Base-by-base conservation (phyloP, 2,888 invertebrate species). In the Rhabditoides inermis region DNA sequence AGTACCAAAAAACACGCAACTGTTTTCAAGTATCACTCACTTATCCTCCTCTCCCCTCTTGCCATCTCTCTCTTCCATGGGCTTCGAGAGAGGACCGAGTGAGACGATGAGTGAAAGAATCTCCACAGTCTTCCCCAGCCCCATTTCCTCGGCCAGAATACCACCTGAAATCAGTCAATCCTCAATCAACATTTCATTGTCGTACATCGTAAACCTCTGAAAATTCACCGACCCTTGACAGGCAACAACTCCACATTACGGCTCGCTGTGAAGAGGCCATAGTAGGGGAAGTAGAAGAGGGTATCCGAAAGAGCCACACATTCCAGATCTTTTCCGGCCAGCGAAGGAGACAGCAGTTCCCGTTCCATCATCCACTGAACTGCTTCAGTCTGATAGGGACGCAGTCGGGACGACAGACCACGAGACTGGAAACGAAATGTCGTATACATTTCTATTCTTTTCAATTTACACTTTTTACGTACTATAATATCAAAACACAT, bases 81-180 rank as follows among this genome's bases (percentile, higher is more conserved):
- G n/a, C n/a, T n/a, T n/a, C n/a, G n/a, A n/a, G n/a, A n/a, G n/a
- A n/a, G n/a, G n/a, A n/a, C n/a, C n/a, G n/a, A n/a, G n/a, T n/a
- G n/a, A n/a, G n/a, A n/a, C 40, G 23, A 86, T 82, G 51, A 84
- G 81, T 2, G 85, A 83, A 32, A 87, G 72, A 12, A 86, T 82
- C 78, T 87, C 86, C 0, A 87, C 84, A 0, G 87, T 87, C 79
- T 87, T 87, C 0, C 87, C 87, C 25, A 87, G 78, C 0, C 87
- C 87, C 86, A 87, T 87, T 78, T 87, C 86, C 76, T 87, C 87
- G 2, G 86, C 86, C 44, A 87, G 78, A 58, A 87, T 85, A 1
- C 86, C 65, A 7, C 65, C 65, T 47, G 41, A 48, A 30, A 47
- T 22, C 12, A 39, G 39, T 1, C 37, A 23, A 37, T 22, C 22